Evolutionary conservation across 2,113 vertebrate genomes (phyloP).

Genomic region (Menura novaehollandiae): DNA sequence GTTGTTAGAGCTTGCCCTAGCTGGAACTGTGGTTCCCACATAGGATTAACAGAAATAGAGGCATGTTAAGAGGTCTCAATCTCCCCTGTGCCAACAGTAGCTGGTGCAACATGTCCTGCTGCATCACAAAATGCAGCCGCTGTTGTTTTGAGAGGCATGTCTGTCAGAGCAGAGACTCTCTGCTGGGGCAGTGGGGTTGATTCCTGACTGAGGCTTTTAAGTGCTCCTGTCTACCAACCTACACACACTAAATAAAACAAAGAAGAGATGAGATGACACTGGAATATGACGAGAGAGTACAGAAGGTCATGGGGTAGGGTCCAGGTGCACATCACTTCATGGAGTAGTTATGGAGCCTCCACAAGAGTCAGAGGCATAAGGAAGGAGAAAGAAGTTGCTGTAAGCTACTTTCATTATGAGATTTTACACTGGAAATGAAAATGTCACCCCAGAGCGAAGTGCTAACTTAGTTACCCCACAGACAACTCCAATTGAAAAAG

Average conservation of each 20-base stretch:
- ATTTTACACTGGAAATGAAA: not conserved
- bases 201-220: not conserved
- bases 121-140: not conserved
- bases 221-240: not conserved
- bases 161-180: not conserved
- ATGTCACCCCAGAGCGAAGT: not conserved
- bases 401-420: not conserved
- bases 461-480: slow-evolving; percentile 5
- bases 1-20: not conserved
- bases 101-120: not conserved
- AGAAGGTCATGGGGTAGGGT: not conserved
- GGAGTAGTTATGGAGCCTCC: not conserved
- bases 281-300: not conserved
- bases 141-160: not conserved
- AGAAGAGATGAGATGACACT: not conserved
- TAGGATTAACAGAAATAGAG: not conserved
- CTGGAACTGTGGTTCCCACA: not conserved
- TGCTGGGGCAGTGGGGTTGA: not conserved
- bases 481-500: not conserved
- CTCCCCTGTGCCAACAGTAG: not conserved
- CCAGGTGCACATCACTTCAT: not conserved
- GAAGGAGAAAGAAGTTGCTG: not conserved
- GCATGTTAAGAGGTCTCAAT: not conserved
- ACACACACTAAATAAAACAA: not conserved
- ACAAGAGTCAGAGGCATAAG: not conserved